Evolutionary conservation across 1,140 invertebrate genomes (phyloP), one percentile per base, ranked within the genome.

Genomic region (Lasaia peninsularis): DNA sequence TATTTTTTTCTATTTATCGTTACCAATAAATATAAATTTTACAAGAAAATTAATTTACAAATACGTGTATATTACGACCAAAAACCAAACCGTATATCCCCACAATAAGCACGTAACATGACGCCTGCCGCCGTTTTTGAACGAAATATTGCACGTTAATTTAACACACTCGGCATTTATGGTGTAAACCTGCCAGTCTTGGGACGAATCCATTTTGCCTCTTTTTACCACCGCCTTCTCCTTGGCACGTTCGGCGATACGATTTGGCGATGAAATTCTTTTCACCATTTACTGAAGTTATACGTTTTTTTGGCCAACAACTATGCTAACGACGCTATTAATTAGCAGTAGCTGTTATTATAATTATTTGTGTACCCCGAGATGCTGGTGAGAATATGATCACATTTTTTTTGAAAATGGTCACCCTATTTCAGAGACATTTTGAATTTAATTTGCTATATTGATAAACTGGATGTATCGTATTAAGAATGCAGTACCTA

Each of bases 141-240:
- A 75, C 82, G 81, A 86, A 84, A 84, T 86, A 86, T 75, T 82
- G 80, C 75, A 82, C 82, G 82, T 86, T 86, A 86, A 86, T 86
- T 86, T 84, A 86, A 75, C 79, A 77, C 80, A 76, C 69, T 52
- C 72, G 75, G 80, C 80, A 77, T 81, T 82, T 85, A 76, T 68
- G 80, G 73, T 69, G 68, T 73, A 73, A 67, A 71, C 51, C 32
- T 52, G 65, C 59, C 50, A 58, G 32, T 62, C 59, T 60, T 62
- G 62, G 20, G 52, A 52, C 16, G 55, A 57, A 51, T 65, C 65
- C 69, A 70, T 75, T 67, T 69, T 62, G 62, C 65, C 67, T 71
- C 62, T 70, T 76, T 74, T 71, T 75, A 71, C 65, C 57, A 18
- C 16, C 54, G 70, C 69, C 62, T 75, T 66, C 66, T 55, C 35